A percentile compares a stretch with the other conserved stretches of the same genome.
These are phyloP conservation scores for Hirtodrosophila cameraria DNA, from an alignment of 2,888 invertebrate genomes.

Conservation along the genomic window DNA sequence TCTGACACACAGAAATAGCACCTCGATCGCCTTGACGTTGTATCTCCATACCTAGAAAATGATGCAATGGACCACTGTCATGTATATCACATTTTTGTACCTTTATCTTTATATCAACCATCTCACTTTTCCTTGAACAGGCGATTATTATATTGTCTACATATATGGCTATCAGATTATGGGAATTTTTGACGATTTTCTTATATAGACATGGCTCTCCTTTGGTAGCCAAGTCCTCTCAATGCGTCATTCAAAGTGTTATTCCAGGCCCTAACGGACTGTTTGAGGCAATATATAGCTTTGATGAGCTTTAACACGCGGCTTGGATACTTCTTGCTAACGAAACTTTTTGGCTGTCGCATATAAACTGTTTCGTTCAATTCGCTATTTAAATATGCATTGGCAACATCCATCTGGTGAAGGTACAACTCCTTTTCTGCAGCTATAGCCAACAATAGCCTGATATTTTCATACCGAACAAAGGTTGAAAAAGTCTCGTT, in stretches of 20 bases:
- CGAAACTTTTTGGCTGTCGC: slow-evolving; percentile 42
- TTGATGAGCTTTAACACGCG: slow-evolving; percentile 48
- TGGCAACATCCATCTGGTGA: slow-evolving; percentile 49
- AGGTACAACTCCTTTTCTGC: slow-evolving; percentile 34
- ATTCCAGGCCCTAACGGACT: slow-evolving; percentile 55
- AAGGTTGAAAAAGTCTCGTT: slow-evolving; percentile 51
- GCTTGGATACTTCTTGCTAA: slow-evolving; percentile 33
- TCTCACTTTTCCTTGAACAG: neutral
- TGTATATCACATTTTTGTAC: slow-evolving; percentile 24
- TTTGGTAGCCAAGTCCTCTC: slow-evolving; percentile 33
- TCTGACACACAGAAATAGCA: slow-evolving; percentile 34
- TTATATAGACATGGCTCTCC: slow-evolving; percentile 47
- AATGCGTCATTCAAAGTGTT: slow-evolving; percentile 31
- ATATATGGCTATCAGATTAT: neutral
- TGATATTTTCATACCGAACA: slow-evolving; percentile 41
- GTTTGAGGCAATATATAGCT: slow-evolving; percentile 56
- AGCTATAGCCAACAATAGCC: slow-evolving; percentile 43
- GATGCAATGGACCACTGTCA: slow-evolving; percentile 25
- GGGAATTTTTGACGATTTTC: neutral
- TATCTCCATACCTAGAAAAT: slow-evolving; percentile 39
- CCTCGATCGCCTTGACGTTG: slow-evolving; percentile 34
- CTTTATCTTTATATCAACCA: neutral
- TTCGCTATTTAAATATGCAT: slow-evolving; percentile 46
- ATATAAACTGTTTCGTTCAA: slow-evolving; percentile 43
- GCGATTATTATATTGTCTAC: neutral